Percentiles rank a stretch among this genome's conserved stretches.
Conservation (phyloP, 2,888 invertebrate genomes). For the Pheosia gnoma region DNA sequence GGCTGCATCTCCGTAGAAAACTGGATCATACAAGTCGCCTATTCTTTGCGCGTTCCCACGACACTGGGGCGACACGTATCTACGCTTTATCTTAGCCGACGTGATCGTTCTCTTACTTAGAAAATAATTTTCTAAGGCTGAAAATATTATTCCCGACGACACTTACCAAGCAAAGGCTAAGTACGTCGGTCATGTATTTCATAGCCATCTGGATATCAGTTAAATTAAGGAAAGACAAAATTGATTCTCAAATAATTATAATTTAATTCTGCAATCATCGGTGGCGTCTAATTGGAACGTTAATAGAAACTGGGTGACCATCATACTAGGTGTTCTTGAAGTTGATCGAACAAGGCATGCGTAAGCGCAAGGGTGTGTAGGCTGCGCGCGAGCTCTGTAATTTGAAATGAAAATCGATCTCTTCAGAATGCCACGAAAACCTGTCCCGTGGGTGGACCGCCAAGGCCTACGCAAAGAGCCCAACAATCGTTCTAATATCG, state of each 20-base stretch:
- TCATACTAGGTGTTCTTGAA: slow-evolving; percentile 51
- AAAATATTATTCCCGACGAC: slow-evolving; percentile 19
- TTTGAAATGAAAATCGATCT: slow-evolving; percentile 79
- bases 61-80: slow-evolving; percentile 59
- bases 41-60: slow-evolving; percentile 79
- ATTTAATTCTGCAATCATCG: slow-evolving; percentile 23
- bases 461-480: slow-evolving; percentile 61
- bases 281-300: slow-evolving; percentile 37
- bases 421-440: slow-evolving; percentile 68
- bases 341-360: slow-evolving; percentile 61
- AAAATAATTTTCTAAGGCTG: slow-evolving; percentile 61
- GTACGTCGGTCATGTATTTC: too few species aligned
- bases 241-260: background rate
- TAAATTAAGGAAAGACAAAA: background rate
- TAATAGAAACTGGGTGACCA: slow-evolving; percentile 58
- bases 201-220: background rate
- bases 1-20: slow-evolving; percentile 74
- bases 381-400: slow-evolving; percentile 62
- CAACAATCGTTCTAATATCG: slow-evolving; percentile 55
- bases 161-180: slow-evolving; percentile 6
- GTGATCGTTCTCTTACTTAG: slow-evolving; percentile 73
- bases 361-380: slow-evolving; percentile 64
- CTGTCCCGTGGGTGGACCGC: slow-evolving; percentile 71
- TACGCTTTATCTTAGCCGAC: slow-evolving; percentile 66
- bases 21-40: slow-evolving; percentile 71